These are phyloP conservation scores for Scaeva pyrastri DNA, from an alignment of 2,888 invertebrate species.

Conservation along the genomic window DNA sequence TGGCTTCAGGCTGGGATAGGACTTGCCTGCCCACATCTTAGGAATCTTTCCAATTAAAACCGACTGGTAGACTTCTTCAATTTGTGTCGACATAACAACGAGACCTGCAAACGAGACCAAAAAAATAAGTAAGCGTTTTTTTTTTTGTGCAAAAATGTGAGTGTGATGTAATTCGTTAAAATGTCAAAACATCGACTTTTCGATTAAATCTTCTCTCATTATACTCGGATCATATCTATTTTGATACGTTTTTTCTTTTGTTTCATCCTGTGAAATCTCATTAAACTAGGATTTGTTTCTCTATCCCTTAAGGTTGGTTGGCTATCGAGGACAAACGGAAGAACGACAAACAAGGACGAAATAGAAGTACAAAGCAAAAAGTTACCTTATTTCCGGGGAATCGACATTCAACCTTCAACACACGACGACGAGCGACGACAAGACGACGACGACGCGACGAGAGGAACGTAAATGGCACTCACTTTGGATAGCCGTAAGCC, in stretches of 20 bases:
- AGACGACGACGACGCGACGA: too few species aligned
- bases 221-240: conserved; percentile 31
- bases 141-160: too few species aligned
- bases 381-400: conserved; percentile 12
- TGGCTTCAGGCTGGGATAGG: conserved; percentile 96
- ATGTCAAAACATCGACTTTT: conserved; percentile 50
- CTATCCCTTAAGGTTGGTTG: conserved; percentile 14
- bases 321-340: conserved; percentile 8
- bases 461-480: conserved; percentile 50
- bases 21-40: conserved; percentile 91
- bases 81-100: conserved; percentile 92
- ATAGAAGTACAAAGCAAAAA: conserved; percentile 6
- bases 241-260: conserved; percentile 29
- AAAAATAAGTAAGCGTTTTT: conserved; percentile 13
- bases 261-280: conserved; percentile 44
- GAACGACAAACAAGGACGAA: neutral
- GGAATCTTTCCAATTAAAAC: conserved; percentile 94
- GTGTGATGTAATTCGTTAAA: conserved; percentile 5
- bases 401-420: too few species aligned
- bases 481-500: conserved; percentile 56
- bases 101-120: conserved; percentile 86
- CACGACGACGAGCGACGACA: too few species aligned
- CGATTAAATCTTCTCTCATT: conserved; percentile 33
- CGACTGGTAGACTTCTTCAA: conserved; percentile 93
- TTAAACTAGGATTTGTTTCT: conserved; percentile 60